phyloP scores from a whole-genome alignment of 2,888 invertebrate genomes.

The Camptogramma bilineatum region DNA sequence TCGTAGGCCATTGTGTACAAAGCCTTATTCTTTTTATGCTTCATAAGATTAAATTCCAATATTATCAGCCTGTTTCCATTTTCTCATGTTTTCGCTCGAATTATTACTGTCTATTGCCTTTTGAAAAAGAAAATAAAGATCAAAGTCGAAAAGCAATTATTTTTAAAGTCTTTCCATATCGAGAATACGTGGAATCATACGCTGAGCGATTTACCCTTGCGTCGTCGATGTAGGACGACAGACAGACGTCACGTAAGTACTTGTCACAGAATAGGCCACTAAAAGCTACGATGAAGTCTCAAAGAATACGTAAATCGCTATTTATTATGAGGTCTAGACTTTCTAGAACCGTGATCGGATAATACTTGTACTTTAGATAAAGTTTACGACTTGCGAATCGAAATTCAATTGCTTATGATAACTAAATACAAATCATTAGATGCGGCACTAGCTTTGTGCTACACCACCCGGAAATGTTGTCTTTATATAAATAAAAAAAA shows the following conservation, averaged over 20 bases:
- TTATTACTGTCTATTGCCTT: constrained; percentile 10
- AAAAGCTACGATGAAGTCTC: constrained; percentile 19
- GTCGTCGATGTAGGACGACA: constrained; percentile 24
- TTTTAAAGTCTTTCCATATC: constrained; percentile 11
- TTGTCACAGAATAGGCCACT: constrained; percentile 19
- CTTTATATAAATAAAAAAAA: no score
- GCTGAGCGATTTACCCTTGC: constrained; percentile 14
- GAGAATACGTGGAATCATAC: constrained; percentile 11
- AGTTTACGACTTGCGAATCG: constrained; percentile 12
- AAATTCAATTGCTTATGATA: constrained; percentile 5
- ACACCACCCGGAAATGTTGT: no score
- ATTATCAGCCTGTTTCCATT: background rate
- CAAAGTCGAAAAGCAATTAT: constrained; percentile 19
- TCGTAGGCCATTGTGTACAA: background rate
- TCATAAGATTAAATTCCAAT: background rate
- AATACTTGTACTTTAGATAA: constrained; percentile 10
- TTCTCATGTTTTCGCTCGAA: background rate
- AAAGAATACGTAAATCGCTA: constrained; percentile 21
- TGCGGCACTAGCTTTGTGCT: no score
- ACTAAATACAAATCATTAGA: background rate
- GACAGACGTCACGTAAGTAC: constrained; percentile 29
- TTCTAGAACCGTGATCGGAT: constrained; percentile 15
- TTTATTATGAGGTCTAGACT: constrained; percentile 24
- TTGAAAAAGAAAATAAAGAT: constrained; percentile 16
- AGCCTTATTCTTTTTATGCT: background rate